Percentiles rank a stretch among this genome's conserved stretches.
These are phyloP conservation scores for Acholoe squamosa DNA, from an alignment of 2,888 invertebrate species.

Conservation along the genomic window DNA sequence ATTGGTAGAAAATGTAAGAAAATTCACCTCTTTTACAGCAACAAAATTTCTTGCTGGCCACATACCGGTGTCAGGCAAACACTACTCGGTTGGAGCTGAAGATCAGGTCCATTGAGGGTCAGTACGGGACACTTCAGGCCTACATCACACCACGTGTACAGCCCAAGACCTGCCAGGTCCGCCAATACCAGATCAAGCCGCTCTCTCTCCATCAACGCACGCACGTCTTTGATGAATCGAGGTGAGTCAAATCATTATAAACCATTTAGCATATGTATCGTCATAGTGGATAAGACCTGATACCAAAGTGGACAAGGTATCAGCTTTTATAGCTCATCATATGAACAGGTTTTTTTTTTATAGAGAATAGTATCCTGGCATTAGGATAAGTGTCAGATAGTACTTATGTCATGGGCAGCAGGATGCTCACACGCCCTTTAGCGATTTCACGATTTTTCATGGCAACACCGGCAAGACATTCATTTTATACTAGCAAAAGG, in stretches of 20 bases:
- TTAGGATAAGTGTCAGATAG: no score
- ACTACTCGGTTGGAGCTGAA: conserved; percentile 94
- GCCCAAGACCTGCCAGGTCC: conserved; percentile 90
- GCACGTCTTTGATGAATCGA: conserved; percentile 87
- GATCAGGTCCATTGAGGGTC: conserved; percentile 91
- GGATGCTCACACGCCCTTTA: no score
- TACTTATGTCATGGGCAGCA: no score
- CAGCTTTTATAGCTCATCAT: no score
- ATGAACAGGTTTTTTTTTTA: no score
- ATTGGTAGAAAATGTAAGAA: no score
- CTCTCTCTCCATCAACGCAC: conserved; percentile 90
- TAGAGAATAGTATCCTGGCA: no score
- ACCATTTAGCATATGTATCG: background rate
- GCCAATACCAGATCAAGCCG: conserved; percentile 89
- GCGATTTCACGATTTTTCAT: no score
- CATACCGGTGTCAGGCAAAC: conserved; percentile 96
- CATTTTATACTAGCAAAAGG: no score
- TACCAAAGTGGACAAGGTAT: no score
- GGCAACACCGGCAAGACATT: no score
- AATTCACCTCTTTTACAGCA: conserved; percentile 82
- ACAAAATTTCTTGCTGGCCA: conserved; percentile 90
- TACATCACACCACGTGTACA: conserved; percentile 91
- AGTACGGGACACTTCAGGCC: conserved; percentile 89
- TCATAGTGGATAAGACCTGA: no score
- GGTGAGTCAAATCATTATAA: conserved; percentile 76